Percentiles rank a stretch among this genome's conserved stretches.
These are phyloP conservation scores for Syrphus vitripennis DNA, from an alignment of 2,888 invertebrate genomes.

Conservation along the genomic window DNA sequence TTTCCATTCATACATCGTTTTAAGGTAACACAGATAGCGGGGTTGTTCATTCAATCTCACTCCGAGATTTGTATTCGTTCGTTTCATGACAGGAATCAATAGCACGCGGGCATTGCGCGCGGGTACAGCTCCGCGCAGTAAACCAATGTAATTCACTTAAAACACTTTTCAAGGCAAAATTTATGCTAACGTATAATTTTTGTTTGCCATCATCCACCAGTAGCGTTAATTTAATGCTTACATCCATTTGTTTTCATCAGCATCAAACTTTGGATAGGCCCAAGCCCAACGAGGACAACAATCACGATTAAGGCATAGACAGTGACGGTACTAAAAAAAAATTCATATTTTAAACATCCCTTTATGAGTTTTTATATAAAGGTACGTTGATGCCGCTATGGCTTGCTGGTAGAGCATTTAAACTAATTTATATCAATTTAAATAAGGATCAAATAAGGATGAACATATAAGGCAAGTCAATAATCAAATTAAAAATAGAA, in stretches of 20 bases:
- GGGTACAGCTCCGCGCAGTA: background rate
- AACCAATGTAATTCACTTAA: conserved; percentile 64
- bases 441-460: background rate
- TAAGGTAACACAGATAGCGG: conserved; percentile 1
- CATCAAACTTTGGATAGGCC: no score
- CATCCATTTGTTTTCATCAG: conserved; percentile 18
- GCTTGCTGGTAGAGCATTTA: background rate
- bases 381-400: background rate
- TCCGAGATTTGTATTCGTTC: background rate
- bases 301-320: background rate
- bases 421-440: background rate
- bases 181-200: conserved; percentile 51
- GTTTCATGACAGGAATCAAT: conserved; percentile 39
- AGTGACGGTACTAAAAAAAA: background rate
- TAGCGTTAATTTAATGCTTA: conserved; percentile 5
- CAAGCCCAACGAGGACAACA: background rate
- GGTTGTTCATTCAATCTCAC: background rate
- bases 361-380: background rate
- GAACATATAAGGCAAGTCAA: no score
- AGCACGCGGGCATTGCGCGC: background rate
- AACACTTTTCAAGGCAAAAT: conserved; percentile 51
- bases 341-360: background rate
- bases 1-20: conserved; percentile 43
- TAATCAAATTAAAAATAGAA: no score
- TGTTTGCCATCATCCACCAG: background rate